These are phyloP conservation scores for Thereva nobilitata DNA, from an alignment of 2,888 invertebrate genomes.

Conservation along the genomic window DNA sequence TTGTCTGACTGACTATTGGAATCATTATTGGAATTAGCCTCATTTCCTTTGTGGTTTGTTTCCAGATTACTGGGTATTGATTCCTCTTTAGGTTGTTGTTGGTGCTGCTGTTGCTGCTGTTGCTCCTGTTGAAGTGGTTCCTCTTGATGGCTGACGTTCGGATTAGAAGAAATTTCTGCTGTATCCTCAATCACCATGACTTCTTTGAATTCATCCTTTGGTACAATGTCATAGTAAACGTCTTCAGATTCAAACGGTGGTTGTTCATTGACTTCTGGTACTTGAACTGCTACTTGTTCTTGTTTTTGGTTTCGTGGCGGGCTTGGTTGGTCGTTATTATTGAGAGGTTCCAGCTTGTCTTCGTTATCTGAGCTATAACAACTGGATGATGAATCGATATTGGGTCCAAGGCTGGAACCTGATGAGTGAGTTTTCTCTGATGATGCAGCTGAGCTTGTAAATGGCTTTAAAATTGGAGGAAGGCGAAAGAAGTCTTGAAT, in stretches of 20 bases:
- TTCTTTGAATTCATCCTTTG: slow-evolving; percentile 33
- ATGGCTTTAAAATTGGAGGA: slow-evolving; percentile 73
- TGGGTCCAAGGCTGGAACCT: slow-evolving; percentile 71
- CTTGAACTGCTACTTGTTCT: slow-evolving; percentile 17
- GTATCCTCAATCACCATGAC: slow-evolving; percentile 37
- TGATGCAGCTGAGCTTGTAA: slow-evolving; percentile 59
- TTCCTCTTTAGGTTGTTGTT: slow-evolving; percentile 7
- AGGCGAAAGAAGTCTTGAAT: slow-evolving; percentile 63
- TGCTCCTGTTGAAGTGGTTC: slow-evolving; percentile 36
- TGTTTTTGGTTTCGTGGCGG: slow-evolving; percentile 25
- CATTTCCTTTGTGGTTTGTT: slow-evolving; percentile 12
- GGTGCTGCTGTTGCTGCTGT: slow-evolving; percentile 35
- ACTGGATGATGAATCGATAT: slow-evolving; percentile 70
- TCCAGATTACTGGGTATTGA: slow-evolving; percentile 1
- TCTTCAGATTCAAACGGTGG: slow-evolving; percentile 36
- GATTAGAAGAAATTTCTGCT: slow-evolving; percentile 43
- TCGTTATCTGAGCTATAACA: slow-evolving; percentile 61
- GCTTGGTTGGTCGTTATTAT: slow-evolving; percentile 37
- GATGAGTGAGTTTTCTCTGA: slow-evolving; percentile 54
- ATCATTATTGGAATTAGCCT: slow-evolving; percentile 27
- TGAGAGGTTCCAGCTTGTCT: slow-evolving; percentile 42
- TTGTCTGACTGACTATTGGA: slow-evolving; percentile 38
- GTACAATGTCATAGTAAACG: slow-evolving; percentile 17
- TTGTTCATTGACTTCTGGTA: slow-evolving; percentile 36
- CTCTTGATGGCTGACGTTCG: slow-evolving; percentile 47